Evolutionary conservation across 2,113 vertebrate species (phyloP).

Genomic region (Neodon shergylaensis): DNA sequence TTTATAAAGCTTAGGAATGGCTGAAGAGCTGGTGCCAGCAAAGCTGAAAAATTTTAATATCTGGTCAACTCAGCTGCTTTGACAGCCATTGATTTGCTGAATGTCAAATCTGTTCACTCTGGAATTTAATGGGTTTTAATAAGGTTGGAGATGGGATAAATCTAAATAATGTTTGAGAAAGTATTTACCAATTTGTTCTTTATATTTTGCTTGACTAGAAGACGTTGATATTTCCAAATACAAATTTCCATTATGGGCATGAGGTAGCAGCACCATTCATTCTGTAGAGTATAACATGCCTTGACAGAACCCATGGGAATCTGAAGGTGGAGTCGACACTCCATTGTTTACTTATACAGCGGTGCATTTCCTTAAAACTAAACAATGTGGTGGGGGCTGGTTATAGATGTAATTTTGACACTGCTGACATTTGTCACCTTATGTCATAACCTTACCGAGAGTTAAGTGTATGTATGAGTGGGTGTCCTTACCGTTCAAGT

Average conservation of each 20-base stretch:
- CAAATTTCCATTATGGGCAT: constrained; percentile 76
- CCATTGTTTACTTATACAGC: constrained; percentile 65
- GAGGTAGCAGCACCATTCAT: constrained; percentile 71
- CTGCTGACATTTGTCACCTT: constrained; percentile 62
- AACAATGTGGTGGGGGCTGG: constrained; percentile 69
- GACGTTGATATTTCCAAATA: constrained; percentile 77
- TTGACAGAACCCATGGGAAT: constrained; percentile 72
- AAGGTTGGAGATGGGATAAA: constrained; percentile 71
- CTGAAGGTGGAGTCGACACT: constrained; percentile 76
- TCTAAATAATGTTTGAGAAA: constrained; percentile 78
- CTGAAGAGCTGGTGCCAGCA: constrained; percentile 49
- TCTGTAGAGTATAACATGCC: constrained; percentile 79
- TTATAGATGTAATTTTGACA: constrained; percentile 69
- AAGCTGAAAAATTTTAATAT: constrained; percentile 69
- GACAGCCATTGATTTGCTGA: constrained; percentile 73
- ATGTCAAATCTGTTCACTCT: constrained; percentile 67
- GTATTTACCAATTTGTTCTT: constrained; percentile 82
- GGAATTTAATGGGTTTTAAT: constrained; percentile 75
- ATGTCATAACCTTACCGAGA: constrained; percentile 74
- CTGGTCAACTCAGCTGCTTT: constrained; percentile 70
- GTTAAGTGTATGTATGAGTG: constrained; percentile 75
- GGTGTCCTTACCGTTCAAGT: constrained; percentile 65
- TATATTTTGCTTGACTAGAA: constrained; percentile 80
- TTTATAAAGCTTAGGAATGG: constrained; percentile 30
- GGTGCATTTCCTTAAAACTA: constrained; percentile 68